Conservation (phyloP, 1,140 invertebrate species). For the Zaprionus lachaisei region DNA sequence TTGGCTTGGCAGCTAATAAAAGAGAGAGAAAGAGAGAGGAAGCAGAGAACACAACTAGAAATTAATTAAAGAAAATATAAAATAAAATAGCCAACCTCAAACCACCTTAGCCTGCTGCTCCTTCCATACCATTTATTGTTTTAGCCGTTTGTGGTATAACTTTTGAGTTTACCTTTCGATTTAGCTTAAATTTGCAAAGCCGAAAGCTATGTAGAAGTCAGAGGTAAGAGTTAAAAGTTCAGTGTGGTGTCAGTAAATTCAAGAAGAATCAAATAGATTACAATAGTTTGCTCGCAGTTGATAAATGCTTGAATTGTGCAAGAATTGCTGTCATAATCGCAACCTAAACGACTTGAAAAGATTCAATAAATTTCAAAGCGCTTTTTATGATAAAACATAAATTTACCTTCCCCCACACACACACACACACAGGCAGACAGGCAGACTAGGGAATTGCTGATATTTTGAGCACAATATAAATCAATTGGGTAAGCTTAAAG, state of each 20-base stretch:
- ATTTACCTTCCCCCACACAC: neutral
- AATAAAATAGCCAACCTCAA: neutral
- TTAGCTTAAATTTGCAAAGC: neutral
- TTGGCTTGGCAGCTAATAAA: neutral
- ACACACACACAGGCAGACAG: neutral
- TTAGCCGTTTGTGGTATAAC: neutral
- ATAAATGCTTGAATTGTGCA: conserved; percentile 1
- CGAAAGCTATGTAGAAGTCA: neutral
- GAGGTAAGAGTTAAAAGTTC: neutral
- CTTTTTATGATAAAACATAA: conserved; percentile 8
- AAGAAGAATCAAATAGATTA: neutral
- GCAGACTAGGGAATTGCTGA: neutral
- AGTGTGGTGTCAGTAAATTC: neutral
- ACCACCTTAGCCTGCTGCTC: neutral
- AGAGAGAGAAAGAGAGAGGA: neutral
- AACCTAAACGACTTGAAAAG: neutral
- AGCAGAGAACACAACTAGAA: neutral
- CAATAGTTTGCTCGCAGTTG: conserved; percentile 1
- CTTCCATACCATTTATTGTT: neutral
- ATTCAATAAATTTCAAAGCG: conserved; percentile 1
- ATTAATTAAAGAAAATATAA: conserved; percentile 7
- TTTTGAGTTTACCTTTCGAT: neutral
- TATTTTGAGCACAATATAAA: conserved; percentile 4
- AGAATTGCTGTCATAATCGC: neutral
- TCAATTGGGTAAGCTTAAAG: neutral